phyloP scores from a whole-genome alignment of 2,888 invertebrate species.

The Anarsia innoxiella region DNA sequence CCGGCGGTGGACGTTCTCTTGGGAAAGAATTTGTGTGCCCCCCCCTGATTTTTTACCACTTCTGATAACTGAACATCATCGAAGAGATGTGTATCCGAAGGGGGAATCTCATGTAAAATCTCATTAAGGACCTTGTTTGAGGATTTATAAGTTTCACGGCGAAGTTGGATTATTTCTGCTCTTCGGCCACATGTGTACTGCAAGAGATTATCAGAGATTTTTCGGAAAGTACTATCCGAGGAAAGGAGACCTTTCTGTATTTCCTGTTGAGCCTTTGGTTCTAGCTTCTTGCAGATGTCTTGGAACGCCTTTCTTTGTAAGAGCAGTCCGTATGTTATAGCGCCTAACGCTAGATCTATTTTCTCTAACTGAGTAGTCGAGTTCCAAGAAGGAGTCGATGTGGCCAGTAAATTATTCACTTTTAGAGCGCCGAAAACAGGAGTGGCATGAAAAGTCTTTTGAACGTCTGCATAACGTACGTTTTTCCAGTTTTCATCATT shows the following conservation, averaged over 20 bases:
- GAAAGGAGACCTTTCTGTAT: conserved; percentile 10
- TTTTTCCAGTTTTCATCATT: neutral
- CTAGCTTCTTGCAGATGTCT: neutral
- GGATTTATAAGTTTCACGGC: conserved; percentile 1
- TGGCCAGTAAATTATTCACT: conserved; percentile 1
- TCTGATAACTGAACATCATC: neutral
- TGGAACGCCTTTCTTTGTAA: conserved; percentile 1
- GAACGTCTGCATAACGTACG: conserved; percentile 1
- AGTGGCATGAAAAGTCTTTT: conserved; percentile 6
- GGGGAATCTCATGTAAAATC: neutral
- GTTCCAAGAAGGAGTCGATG: neutral
- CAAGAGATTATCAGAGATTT: neutral
- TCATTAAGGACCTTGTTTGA: neutral
- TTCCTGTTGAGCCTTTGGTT: neutral
- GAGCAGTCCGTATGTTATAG: conserved; percentile 1
- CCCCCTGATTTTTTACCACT: neutral
- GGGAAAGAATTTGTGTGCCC: conserved; percentile 3
- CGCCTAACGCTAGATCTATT: neutral
- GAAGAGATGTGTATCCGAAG: conserved; percentile 3
- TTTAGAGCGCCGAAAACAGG: conserved; percentile 2
- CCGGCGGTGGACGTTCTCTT: neutral
- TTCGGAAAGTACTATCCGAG: conserved; percentile 2
- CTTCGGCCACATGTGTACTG: conserved; percentile 5
- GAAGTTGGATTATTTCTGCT: conserved; percentile 1
- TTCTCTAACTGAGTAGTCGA: neutral